phyloP scores from a whole-genome alignment of 2,797 vertebrate genomes.

The Dipus sagitta region DNA sequence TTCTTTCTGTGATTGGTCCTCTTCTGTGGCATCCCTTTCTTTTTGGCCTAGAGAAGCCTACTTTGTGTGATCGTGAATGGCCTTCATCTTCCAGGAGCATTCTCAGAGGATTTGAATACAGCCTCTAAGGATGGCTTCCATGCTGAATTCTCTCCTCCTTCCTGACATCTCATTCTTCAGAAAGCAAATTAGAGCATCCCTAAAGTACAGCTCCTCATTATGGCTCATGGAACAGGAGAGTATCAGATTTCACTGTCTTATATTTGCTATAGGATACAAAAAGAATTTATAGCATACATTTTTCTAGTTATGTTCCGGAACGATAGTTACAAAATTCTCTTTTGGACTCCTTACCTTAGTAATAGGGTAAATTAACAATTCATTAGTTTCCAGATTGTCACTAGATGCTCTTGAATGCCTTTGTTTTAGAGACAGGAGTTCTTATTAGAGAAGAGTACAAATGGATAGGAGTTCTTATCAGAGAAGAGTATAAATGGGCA shows the following conservation, averaged over 20 bases:
- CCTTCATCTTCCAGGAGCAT: not conserved
- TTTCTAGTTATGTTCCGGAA: not conserved
- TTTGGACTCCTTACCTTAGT: not conserved
- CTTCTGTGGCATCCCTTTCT: not conserved
- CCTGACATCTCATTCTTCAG: not conserved
- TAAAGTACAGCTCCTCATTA: not conserved
- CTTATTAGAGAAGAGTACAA: not conserved
- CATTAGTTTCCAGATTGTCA: not conserved
- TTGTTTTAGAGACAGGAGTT: not conserved
- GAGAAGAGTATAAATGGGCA: not conserved
- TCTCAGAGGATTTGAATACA: not conserved
- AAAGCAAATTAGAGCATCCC: not conserved
- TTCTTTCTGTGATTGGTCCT: not conserved
- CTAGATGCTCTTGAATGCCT: not conserved
- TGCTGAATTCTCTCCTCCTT: not conserved
- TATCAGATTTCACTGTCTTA: not conserved
- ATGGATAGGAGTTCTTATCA: not conserved
- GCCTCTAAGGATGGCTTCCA: not conserved
- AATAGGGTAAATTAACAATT: not conserved
- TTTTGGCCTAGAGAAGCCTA: too few relatives aligned
- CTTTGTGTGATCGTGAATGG: not conserved
- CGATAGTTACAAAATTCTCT: not conserved
- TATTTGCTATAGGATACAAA: not conserved
- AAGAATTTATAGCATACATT: slow-evolving; percentile 40
- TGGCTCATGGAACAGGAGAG: not conserved